phyloP scores from a whole-genome alignment of 37 sponge, comb jelly and placozoan genomes.

The Crambe crambe region DNA sequence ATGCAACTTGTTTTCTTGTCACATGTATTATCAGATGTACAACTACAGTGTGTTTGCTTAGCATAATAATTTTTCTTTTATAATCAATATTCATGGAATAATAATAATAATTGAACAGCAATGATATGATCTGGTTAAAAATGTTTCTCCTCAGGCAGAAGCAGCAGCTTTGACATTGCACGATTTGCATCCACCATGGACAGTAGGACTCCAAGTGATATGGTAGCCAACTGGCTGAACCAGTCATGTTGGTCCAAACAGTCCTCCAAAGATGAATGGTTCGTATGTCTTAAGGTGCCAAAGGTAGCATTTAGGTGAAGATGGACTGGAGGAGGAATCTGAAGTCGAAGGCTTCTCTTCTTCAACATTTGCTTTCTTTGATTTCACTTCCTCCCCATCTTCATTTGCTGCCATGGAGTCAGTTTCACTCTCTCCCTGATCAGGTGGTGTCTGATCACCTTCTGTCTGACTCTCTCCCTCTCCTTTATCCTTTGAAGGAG shows the following conservation, averaged over 20 bases:
- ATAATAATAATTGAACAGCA: too few species aligned
- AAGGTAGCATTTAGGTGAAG: neutral
- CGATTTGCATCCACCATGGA: too few species aligned
- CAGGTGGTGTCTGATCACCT: too few species aligned
- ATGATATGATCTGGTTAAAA: too few species aligned
- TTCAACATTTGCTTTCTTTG: neutral
- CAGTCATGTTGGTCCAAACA: neutral
- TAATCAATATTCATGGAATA: too few species aligned
- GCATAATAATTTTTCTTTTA: too few species aligned
- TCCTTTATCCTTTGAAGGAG: neutral
- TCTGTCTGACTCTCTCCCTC: neutral
- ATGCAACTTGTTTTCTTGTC: too few species aligned
- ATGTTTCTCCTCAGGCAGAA: too few species aligned
- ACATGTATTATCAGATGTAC: too few species aligned
- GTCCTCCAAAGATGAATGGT: neutral
- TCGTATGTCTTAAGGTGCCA: neutral
- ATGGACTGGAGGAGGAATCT: neutral
- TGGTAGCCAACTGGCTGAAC: neutral
- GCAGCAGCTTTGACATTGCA: too few species aligned
- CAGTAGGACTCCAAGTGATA: neutral
- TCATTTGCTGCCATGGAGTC: neutral
- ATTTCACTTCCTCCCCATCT: constrained; percentile 1
- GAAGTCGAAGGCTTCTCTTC: neutral
- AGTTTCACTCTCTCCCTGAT: too few species aligned
- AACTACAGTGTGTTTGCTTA: too few species aligned